Evolutionary conservation across 2,888 invertebrate genomes (phyloP).

Genomic region (Heliconius aoede): DNA sequence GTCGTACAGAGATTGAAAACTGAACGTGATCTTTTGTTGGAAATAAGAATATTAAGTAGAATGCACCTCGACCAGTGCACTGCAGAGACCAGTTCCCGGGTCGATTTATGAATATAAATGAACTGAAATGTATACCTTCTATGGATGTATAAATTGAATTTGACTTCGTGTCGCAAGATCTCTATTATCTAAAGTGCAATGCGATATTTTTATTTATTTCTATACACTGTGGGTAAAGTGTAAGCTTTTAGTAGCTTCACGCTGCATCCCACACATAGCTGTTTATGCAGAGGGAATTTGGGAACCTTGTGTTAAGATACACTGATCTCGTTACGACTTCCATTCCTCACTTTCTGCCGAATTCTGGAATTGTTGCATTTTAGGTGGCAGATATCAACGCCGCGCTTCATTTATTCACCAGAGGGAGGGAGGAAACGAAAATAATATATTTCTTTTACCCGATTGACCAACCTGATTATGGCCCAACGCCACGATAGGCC

Average conservation of each 20-base stretch:
- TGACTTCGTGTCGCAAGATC: constrained; percentile 28
- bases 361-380: too few species aligned
- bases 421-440: too few species aligned
- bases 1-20: constrained; percentile 32
- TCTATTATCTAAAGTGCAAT: neutral
- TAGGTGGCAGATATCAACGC: too few species aligned
- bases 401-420: too few species aligned
- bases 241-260: neutral
- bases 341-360: too few species aligned
- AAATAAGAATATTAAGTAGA: constrained; percentile 43
- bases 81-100: too few species aligned
- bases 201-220: constrained; percentile 7
- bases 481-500: too few species aligned
- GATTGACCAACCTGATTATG: too few species aligned
- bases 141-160: constrained; percentile 33
- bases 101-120: constrained; percentile 47
- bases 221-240: neutral
- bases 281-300: too few species aligned
- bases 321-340: neutral
- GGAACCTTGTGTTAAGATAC: neutral
- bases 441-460: too few species aligned
- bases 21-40: constrained; percentile 35
- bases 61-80: constrained; percentile 41
- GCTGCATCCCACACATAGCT: too few species aligned
- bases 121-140: constrained; percentile 38